These are phyloP conservation scores for Daubentonia madagascariensis DNA, from an alignment of 2,113 vertebrate genomes.

Conservation along the genomic window DNA sequence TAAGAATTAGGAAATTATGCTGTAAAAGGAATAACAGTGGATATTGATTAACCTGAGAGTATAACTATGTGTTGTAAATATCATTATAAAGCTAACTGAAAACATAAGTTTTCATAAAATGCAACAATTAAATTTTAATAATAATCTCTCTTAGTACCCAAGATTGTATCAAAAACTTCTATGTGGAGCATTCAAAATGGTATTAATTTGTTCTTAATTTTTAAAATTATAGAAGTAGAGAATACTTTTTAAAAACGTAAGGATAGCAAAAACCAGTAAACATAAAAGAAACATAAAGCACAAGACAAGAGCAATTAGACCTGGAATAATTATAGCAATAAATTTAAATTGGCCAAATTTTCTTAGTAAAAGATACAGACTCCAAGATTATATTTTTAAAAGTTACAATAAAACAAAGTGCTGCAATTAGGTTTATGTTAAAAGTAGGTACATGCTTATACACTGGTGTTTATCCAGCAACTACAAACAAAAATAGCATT, in stretches of 20 bases:
- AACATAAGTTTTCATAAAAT: not conserved
- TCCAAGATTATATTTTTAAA: not conserved
- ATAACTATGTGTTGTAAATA: not conserved
- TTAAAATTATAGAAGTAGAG: not conserved
- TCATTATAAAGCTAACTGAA: not conserved
- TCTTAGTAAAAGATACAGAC: not conserved
- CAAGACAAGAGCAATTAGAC: not conserved
- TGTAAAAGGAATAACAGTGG: not conserved
- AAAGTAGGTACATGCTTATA: not conserved
- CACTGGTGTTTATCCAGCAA: not conserved
- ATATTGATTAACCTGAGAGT: not conserved
- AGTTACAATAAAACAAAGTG: not conserved
- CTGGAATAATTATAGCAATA: not conserved
- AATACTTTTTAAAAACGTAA: not conserved
- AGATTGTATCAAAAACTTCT: not conserved
- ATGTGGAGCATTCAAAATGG: not conserved
- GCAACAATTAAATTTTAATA: not conserved
- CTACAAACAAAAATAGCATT: not conserved
- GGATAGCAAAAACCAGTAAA: slow-evolving; percentile 8
- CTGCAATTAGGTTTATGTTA: not conserved
- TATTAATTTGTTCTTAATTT: not conserved
- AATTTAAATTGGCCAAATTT: not conserved
- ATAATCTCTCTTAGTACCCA: not conserved
- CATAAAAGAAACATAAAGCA: not conserved
- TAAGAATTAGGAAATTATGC: not conserved